phyloP scores from a whole-genome alignment of 2,888 invertebrate species.

The Drosophila rellima region DNA sequence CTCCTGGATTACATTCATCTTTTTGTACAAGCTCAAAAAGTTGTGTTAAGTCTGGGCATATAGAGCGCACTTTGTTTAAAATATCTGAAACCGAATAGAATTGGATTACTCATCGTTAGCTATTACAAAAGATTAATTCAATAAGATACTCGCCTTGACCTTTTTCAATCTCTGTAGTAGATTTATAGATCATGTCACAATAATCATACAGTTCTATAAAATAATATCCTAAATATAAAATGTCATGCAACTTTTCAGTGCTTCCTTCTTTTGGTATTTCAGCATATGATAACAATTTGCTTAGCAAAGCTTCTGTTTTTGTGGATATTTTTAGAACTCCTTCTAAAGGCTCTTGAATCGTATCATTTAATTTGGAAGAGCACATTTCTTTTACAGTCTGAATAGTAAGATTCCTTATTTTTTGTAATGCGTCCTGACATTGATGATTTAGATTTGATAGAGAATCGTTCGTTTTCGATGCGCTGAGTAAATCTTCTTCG shows the following conservation, averaged over 20 bases:
- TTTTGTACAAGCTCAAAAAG: slow-evolving; percentile 53
- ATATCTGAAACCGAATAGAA: slow-evolving; percentile 52
- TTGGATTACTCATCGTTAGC: neutral
- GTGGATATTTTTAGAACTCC: slow-evolving; percentile 57
- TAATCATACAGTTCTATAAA: slow-evolving; percentile 74
- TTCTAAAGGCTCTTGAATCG: slow-evolving; percentile 60
- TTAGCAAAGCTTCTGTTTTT: slow-evolving; percentile 59
- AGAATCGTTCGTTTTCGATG: slow-evolving; percentile 33
- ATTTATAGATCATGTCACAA: slow-evolving; percentile 72
- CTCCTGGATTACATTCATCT: slow-evolving; percentile 30
- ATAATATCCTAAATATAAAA: slow-evolving; percentile 61
- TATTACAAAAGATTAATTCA: neutral
- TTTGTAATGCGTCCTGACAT: slow-evolving; percentile 36
- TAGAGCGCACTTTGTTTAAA: slow-evolving; percentile 52
- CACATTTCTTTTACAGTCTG: slow-evolving; percentile 62
- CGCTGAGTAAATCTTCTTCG: slow-evolving; percentile 33
- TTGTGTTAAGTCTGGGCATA: slow-evolving; percentile 55
- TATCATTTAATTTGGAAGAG: slow-evolving; percentile 56
- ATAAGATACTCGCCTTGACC: slow-evolving; percentile 64
- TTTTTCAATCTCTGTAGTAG: slow-evolving; percentile 78
- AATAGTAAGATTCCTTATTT: slow-evolving; percentile 54
- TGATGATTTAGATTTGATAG: slow-evolving; percentile 39
- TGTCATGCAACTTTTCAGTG: slow-evolving; percentile 51
- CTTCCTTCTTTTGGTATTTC: slow-evolving; percentile 31
- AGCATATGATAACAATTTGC: slow-evolving; percentile 46